phyloP scores from a whole-genome alignment of 2,113 vertebrate genomes.

The Microcebus lehilahytsara region DNA sequence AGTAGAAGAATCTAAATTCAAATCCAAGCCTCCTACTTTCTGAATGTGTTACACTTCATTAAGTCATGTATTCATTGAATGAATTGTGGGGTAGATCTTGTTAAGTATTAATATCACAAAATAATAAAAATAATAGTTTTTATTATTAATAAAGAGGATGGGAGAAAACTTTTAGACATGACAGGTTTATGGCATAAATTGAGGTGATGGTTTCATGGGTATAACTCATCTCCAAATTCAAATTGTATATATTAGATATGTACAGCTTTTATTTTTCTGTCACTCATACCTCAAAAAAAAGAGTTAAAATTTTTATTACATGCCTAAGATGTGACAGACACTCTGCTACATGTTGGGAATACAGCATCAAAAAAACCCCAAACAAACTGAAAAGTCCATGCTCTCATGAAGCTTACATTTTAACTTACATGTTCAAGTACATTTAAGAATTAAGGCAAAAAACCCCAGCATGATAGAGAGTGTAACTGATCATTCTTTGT shows the following conservation, averaged over 20 bases:
- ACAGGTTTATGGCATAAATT: no score
- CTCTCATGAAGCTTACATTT: neutral
- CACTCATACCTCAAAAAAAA: neutral
- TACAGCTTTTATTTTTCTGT: neutral
- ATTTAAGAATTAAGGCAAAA: neutral
- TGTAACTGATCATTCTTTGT: neutral
- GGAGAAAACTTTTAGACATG: no score
- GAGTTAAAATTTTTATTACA: neutral
- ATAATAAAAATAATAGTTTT: neutral
- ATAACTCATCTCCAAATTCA: no score
- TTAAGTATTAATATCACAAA: neutral
- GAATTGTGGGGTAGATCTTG: neutral
- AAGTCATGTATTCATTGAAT: neutral
- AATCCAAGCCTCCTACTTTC: neutral
- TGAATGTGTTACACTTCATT: neutral
- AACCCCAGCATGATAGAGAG: neutral
- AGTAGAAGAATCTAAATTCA: neutral
- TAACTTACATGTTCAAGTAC: neutral
- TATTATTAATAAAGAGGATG: no score
- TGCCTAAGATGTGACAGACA: neutral
- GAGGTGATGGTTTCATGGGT: no score
- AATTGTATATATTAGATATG: no score
- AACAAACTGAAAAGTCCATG: neutral
- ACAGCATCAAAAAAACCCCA: neutral
- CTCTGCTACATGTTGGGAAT: neutral